Evolutionary conservation across 1,140 invertebrate genomes (phyloP).

Genomic region (Halyomorpha halys): DNA sequence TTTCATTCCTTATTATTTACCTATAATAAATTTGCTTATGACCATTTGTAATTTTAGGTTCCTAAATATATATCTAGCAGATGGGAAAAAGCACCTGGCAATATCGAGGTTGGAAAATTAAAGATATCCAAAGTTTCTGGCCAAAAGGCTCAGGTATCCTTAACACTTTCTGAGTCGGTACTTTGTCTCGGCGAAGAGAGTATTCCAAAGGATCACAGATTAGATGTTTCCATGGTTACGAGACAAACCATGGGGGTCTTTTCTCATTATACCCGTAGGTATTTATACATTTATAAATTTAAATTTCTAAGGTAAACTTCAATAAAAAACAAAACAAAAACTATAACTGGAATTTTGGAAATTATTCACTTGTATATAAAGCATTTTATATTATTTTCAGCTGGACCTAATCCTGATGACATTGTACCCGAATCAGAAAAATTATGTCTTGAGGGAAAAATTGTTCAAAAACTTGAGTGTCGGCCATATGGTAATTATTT

Average conservation of each 20-base stretch:
- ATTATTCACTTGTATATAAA: too few relatives aligned
- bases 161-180: slow-evolving; percentile 56
- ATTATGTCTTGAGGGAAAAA: slow-evolving; percentile 80
- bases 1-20: too few relatives aligned
- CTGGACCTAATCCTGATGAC: slow-evolving; percentile 45
- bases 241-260: slow-evolving; percentile 82
- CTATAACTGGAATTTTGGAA: too few relatives aligned
- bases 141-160: slow-evolving; percentile 60
- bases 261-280: slow-evolving; percentile 62
- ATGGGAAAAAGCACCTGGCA: slow-evolving; percentile 73
- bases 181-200: slow-evolving; percentile 56
- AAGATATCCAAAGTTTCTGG: slow-evolving; percentile 54
- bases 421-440: slow-evolving; percentile 70
- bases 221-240: slow-evolving; percentile 79
- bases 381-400: slow-evolving; percentile 37
- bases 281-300: background rate
- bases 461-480: slow-evolving; percentile 89
- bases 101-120: slow-evolving; percentile 67
- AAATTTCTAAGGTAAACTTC: too few relatives aligned
- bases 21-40: too few relatives aligned
- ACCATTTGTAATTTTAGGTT: slow-evolving; percentile 39
- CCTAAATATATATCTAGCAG: slow-evolving; percentile 89
- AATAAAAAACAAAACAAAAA: too few relatives aligned
- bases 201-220: slow-evolving; percentile 79
- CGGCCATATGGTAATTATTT: slow-evolving; percentile 56